Conservation (phyloP, 2,797 vertebrate species). For the Schizopygopsis malacanthus region DNA sequence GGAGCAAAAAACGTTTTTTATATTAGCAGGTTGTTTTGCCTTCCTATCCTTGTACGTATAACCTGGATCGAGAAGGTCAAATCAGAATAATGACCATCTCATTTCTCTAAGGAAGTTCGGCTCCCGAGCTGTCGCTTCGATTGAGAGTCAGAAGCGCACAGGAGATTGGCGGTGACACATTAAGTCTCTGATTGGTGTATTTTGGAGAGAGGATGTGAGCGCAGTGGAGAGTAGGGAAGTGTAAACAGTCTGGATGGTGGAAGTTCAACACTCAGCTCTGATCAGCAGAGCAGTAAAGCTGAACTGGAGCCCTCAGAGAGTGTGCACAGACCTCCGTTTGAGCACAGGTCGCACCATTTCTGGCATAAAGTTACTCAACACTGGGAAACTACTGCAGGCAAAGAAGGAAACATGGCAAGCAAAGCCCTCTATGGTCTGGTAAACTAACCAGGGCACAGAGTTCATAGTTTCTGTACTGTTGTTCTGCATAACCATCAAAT, state of each 20-base stretch:
- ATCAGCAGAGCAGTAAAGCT: slow-evolving; percentile 40
- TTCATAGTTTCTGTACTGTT: background rate
- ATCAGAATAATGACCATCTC: slow-evolving; percentile 10
- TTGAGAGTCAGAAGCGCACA: slow-evolving; percentile 69
- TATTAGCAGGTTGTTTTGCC: background rate
- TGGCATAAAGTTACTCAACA: slow-evolving; percentile 21
- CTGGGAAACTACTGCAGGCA: background rate
- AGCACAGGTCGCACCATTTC: slow-evolving; percentile 18
- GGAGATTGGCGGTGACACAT: slow-evolving; percentile 65
- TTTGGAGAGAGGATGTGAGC: slow-evolving; percentile 67
- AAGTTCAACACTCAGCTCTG: slow-evolving; percentile 29
- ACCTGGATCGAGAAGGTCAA: background rate
- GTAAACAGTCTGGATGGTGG: slow-evolving; percentile 65
- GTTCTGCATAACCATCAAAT: background rate
- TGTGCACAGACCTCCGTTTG: slow-evolving; percentile 8
- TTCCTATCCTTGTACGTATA: background rate
- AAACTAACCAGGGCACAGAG: background rate
- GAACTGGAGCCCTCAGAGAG: slow-evolving; percentile 40
- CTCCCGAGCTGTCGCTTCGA: slow-evolving; percentile 69
- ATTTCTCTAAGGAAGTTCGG: background rate
- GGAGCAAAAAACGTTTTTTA: background rate
- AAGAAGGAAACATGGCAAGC: background rate
- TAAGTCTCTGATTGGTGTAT: slow-evolving; percentile 61
- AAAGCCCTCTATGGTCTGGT: background rate
- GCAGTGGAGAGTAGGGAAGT: slow-evolving; percentile 72